Evolutionary conservation across 2,888 invertebrate genomes (phyloP), one percentile per base, ranked within the genome.

Genomic region (Belgica antarctica): DNA sequence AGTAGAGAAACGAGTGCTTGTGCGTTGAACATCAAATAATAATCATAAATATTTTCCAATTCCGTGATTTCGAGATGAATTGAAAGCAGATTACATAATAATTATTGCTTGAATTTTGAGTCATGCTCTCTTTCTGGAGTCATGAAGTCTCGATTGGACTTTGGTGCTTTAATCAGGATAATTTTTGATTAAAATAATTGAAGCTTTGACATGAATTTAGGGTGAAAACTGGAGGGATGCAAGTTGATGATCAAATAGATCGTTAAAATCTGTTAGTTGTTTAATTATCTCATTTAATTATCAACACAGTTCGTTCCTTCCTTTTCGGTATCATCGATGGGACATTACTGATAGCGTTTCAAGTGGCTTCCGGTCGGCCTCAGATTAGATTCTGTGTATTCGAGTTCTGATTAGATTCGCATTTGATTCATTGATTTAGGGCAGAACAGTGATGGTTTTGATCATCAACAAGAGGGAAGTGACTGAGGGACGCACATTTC

Each of bases 361-460:
- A 52, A 68, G 68, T 68, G 68, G 68, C 31, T 65, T 47, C 65
- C 65, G 65, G 25, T 24, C 47, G 47, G 15, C 17, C 28, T 34
- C 12, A 15, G 12, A 17, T 47, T 28, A 12, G 22, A 52, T 17
- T 52, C 10, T 15, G n/a, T 62, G 19, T 15, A 63, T 66, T 27
- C 52, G 36, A 66, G n/a, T 66, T 66, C 68, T 57, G 68, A 68
- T 68, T 68, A 68, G 68, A 68, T 68, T 68, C 68, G 68, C 68
- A 68, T 68, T 68, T 57, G 57, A 66, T 31, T 52, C 68, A 68
- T 57, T 68, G 68, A 68, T 68, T 68, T 68, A 68, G 68, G 68
- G 46, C 46, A 24, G n/a, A n/a, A 47, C 25, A 15, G 8, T 52
- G 4, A 22, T 22, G 52, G 24, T 24, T 27, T n/a, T 59, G n/a